Evolutionary conservation across 2,797 vertebrate species (phyloP).

Genomic region (Trematocara caparti): DNA sequence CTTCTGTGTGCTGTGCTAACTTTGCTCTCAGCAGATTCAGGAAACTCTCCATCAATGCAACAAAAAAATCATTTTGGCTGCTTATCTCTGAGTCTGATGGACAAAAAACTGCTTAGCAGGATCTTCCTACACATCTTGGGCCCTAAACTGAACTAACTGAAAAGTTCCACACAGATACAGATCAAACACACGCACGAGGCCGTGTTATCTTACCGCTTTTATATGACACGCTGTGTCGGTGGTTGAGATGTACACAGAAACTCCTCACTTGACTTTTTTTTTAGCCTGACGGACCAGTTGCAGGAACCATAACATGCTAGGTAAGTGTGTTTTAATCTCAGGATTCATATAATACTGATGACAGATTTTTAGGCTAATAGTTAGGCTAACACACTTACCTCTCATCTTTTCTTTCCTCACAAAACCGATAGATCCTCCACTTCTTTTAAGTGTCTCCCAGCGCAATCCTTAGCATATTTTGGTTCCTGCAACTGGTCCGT

Average conservation of each 20-base stretch:
- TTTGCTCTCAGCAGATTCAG: neutral
- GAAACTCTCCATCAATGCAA: neutral
- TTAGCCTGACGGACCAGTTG: neutral
- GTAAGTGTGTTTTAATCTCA: neutral
- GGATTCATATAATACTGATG: neutral
- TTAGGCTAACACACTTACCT: neutral
- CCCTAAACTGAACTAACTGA: neutral
- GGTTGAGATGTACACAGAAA: neutral
- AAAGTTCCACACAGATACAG: neutral
- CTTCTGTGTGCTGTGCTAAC: neutral
- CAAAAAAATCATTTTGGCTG: neutral
- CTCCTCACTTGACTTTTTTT: neutral
- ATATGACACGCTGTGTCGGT: accelerated
- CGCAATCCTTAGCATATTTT: neutral
- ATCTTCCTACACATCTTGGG: neutral
- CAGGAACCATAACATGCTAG: neutral
- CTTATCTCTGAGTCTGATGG: neutral
- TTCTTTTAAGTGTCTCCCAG: neutral
- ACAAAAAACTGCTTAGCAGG: neutral
- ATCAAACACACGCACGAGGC: neutral
- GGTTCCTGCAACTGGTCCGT: neutral
- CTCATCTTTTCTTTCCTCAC: neutral
- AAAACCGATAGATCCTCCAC: neutral
- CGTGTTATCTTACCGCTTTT: neutral
- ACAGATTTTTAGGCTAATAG: neutral